Percentiles rank a stretch among this genome's conserved stretches.
Evolutionary conservation across 1,140 invertebrate species (phyloP).

Genomic region (Microplitis mediator): DNA sequence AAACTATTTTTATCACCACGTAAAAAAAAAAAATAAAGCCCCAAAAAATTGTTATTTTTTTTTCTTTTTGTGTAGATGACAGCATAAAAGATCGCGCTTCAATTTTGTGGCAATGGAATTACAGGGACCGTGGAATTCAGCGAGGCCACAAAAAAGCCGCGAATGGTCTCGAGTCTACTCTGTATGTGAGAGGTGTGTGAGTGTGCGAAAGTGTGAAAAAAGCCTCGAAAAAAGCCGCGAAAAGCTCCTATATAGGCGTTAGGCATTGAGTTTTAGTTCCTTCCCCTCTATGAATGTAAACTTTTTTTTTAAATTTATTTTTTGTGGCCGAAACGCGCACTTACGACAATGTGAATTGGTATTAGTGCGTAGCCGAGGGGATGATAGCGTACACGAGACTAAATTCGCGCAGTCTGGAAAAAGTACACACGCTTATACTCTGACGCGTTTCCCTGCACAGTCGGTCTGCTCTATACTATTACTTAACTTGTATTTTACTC

Average conservation of each 20-base stretch:
- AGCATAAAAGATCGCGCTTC: slow-evolving; percentile 7
- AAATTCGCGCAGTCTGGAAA: no score
- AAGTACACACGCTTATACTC: no score
- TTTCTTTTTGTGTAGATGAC: neutral
- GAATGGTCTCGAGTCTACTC: slow-evolving; percentile 1
- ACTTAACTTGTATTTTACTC: neutral
- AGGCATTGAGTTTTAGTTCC: no score
- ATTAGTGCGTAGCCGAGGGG: no score
- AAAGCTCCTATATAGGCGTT: neutral
- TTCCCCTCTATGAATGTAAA: no score
- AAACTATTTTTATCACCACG: no score
- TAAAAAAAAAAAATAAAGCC: neutral
- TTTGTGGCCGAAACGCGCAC: neutral
- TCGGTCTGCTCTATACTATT: neutral
- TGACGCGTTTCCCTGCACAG: neutral
- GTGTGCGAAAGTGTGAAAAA: neutral
- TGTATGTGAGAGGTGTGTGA: neutral
- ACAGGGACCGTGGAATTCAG: neutral
- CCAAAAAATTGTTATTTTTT: neutral
- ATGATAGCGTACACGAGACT: no score
- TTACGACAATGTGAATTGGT: neutral
- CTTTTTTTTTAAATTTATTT: no score
- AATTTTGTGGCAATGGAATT: slow-evolving; percentile 11
- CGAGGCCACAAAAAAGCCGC: slow-evolving; percentile 9
- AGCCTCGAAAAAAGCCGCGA: slow-evolving; percentile 15